Evolutionary conservation across 2,888 invertebrate genomes (phyloP).

Genomic region (Acanthosepion lycidas): DNA sequence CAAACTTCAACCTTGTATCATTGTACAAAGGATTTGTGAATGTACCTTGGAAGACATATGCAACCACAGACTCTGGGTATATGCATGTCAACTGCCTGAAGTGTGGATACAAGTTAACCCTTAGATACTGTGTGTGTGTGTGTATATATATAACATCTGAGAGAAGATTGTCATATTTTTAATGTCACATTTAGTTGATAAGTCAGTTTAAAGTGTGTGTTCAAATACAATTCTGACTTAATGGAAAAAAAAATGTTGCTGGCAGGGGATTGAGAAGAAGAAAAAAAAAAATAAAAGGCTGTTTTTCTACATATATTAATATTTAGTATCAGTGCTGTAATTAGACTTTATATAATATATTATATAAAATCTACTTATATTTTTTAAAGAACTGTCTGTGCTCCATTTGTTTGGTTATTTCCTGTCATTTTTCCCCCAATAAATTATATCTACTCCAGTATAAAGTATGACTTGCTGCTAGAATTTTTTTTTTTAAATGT

Average conservation of each 20-base stretch:
- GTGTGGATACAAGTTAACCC: neutral
- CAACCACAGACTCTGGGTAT: neutral
- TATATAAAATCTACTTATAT: neutral
- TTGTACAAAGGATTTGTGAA: conserved; percentile 4
- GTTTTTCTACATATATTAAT: no score
- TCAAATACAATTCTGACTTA: neutral
- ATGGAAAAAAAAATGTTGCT: neutral
- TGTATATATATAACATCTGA: neutral
- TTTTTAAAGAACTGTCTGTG: neutral
- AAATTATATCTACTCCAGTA: conserved; percentile 2
- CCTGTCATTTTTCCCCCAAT: neutral
- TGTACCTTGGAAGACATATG: neutral
- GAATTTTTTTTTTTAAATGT: neutral
- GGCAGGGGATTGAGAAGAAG: neutral
- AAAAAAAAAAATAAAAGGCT: neutral
- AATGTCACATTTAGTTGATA: neutral
- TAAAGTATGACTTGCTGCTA: neutral
- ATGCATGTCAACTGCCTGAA: neutral
- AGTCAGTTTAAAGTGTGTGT: neutral
- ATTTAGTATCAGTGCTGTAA: conserved; percentile 8
- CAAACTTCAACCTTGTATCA: neutral
- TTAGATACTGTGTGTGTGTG: neutral
- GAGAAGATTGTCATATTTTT: neutral
- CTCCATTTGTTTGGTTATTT: neutral
- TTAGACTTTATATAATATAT: neutral